Base-by-base conservation (phyloP, 2,888 invertebrate species). In the Homarus gammarus region DNA sequence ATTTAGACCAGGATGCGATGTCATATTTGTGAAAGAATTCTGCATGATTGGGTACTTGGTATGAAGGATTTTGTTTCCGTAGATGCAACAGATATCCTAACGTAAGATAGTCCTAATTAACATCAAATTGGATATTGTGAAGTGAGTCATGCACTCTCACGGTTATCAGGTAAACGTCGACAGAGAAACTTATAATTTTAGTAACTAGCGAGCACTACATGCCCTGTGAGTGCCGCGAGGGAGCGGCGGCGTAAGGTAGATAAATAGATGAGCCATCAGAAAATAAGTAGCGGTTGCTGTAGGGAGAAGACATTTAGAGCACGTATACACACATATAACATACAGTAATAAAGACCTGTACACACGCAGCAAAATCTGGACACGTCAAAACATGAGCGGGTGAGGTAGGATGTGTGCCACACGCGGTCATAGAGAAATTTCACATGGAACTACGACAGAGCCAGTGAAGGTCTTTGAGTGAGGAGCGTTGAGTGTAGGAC, bases 371-470 rank as follows among this genome's bases (percentile, higher is more conserved):
- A 64, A 87, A 75, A 49, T 73, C 51, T 75, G 82, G 82, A 82
- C 82, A 87, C 87, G 64, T 75, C 68, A 87, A 87, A 75, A 81
- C 56, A 72, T 61, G 82, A 87, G 82, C 73, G 81, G 75, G 75
- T 68, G 82, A 87, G 78, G 64, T 64, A 56, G 68, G 84, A 70
- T 36, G 31, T 77, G 86, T 86, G 86, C 86, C 51, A 86, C 84
- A 84, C 72, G 73, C 84, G 84, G 40, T 73, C 40, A 78, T 56
- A 78, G 85, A 85, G 82, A 87, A 73, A 87, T 82, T 87, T 81
- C 87, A 87, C 87, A 83, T 82, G 79, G 33, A 87, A 87, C 87
- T 87, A 87, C 87, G 75, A 82, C 82, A 87, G 73, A 87, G 87
- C 72, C 85, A 77, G 85, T 85, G 85, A 85, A 70, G 85, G 68